A percentile compares a stretch with the other conserved stretches of the same genome.
These are phyloP conservation scores for Hydrophis major DNA, from an alignment of 2,797 vertebrate species.

Conservation along the genomic window DNA sequence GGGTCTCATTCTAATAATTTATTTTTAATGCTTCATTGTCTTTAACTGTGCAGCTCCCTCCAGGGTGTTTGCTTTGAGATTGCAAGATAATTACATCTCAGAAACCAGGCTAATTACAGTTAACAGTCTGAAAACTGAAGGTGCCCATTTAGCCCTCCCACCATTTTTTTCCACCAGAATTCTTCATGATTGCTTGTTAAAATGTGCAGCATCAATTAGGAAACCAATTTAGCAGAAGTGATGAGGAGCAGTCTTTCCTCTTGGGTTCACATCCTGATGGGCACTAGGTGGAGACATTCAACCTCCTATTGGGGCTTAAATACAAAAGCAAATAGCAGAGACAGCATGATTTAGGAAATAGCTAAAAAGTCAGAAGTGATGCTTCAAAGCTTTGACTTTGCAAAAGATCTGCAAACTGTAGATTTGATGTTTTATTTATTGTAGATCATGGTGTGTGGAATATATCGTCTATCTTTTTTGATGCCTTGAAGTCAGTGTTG, in stretches of 20 bases:
- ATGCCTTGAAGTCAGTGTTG: neutral
- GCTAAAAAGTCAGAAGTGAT: neutral
- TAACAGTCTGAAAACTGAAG: conserved; percentile 78
- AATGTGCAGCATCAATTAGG: conserved; percentile 28
- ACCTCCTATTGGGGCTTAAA: neutral
- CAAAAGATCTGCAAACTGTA: neutral
- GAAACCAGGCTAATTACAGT: conserved; percentile 82
- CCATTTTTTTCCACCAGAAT: conserved; percentile 47
- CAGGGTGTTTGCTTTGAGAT: conserved; percentile 82
- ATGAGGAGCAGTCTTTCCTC: conserved; percentile 42
- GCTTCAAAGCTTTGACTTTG: neutral
- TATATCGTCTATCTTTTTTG: neutral
- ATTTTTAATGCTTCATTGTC: conserved; percentile 77
- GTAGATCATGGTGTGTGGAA: conserved; percentile 30
- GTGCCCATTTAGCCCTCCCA: conserved; percentile 45
- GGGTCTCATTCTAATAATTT: conserved; percentile 72
- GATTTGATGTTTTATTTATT: neutral
- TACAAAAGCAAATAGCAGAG: rapidly evolving
- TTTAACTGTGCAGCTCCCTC: conserved; percentile 78
- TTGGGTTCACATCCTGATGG: conserved; percentile 27
- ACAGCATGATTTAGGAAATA: neutral
- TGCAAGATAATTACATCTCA: conserved; percentile 80
- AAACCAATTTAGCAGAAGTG: conserved; percentile 36
- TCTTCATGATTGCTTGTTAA: conserved; percentile 52
- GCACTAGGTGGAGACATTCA: conserved; percentile 33